These are phyloP conservation scores for Leptinotarsa undecemlineata DNA, from an alignment of 1,140 invertebrate species.

Conservation along the genomic window DNA sequence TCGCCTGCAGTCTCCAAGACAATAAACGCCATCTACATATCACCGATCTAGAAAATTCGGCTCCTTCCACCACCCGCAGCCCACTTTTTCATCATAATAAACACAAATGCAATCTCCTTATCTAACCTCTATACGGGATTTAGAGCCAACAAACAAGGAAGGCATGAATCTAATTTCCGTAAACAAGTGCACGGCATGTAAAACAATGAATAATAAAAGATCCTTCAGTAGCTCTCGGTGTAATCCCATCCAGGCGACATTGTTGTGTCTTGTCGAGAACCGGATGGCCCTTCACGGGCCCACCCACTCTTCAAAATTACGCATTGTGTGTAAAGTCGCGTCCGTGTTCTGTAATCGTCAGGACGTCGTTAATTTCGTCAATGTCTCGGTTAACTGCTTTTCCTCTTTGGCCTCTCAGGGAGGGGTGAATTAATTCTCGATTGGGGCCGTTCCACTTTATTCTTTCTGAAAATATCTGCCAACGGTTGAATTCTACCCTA, in stretches of 20 bases:
- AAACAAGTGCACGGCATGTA: constrained; percentile 14
- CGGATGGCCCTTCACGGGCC: constrained; percentile 9
- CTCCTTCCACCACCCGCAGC: neutral
- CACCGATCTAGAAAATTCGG: neutral
- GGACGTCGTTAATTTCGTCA: neutral
- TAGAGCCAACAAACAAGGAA: constrained; percentile 11
- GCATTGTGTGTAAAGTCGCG: constrained; percentile 12
- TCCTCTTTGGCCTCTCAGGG: neutral
- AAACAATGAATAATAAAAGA: constrained; percentile 21
- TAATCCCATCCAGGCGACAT: constrained; percentile 15
- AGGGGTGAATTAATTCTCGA: neutral
- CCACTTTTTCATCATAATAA: constrained; percentile 6
- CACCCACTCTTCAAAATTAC: constrained; percentile 12
- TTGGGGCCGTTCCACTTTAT: neutral
- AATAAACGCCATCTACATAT: neutral
- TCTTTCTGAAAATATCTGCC: too few species aligned
- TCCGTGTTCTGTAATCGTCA: constrained; percentile 7
- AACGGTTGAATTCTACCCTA: too few species aligned
- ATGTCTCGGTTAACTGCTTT: constrained; percentile 7
- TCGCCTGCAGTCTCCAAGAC: constrained; percentile 1
- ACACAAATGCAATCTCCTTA: constrained; percentile 5
- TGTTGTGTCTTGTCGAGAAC: constrained; percentile 4
- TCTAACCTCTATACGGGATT: constrained; percentile 3
- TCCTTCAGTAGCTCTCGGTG: constrained; percentile 2
- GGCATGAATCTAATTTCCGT: constrained; percentile 19